Evolutionary conservation across 2,888 invertebrate genomes (phyloP).

Genomic region (Drosophila putrida): DNA sequence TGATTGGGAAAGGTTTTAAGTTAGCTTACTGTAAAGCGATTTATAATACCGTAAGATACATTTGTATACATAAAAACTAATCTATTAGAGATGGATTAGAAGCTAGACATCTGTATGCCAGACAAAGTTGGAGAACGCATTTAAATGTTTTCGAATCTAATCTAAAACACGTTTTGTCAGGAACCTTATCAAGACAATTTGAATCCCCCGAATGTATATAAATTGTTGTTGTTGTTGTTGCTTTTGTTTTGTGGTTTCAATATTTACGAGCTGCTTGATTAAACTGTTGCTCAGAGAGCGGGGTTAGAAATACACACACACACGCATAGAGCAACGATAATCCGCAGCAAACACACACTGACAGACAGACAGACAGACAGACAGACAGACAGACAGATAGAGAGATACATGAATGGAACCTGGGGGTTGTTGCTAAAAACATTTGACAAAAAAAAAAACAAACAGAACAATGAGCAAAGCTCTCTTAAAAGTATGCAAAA

Average conservation of each 20-base stretch:
- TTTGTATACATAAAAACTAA: no score
- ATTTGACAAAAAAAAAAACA: slow-evolving; percentile 46
- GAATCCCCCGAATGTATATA: slow-evolving; percentile 24
- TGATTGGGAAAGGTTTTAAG: no score
- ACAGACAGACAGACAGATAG: slow-evolving; percentile 6
- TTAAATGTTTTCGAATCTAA: slow-evolving; percentile 31
- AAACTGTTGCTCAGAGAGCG: slow-evolving; percentile 55
- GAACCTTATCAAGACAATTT: slow-evolving; percentile 42
- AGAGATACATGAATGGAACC: slow-evolving; percentile 28
- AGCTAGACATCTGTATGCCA: no score
- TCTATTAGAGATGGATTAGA: no score
- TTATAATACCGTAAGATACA: no score
- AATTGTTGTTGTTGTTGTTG: slow-evolving; percentile 46
- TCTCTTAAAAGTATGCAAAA: slow-evolving; percentile 58
- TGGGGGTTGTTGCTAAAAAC: slow-evolving; percentile 30
- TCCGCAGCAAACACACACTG: slow-evolving; percentile 36
- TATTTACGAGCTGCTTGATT: slow-evolving; percentile 62
- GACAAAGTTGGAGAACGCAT: neutral
- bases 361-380: neutral
- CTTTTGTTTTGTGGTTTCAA: slow-evolving; percentile 41
- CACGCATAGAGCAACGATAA: slow-evolving; percentile 49
- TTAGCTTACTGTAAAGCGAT: no score
- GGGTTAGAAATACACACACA: slow-evolving; percentile 22
- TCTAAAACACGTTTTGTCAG: slow-evolving; percentile 23
- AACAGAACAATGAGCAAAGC: slow-evolving; percentile 51